These are phyloP conservation scores for Ailurus styani DNA, from an alignment of 2,113 vertebrate genomes.

Conservation along the genomic window DNA sequence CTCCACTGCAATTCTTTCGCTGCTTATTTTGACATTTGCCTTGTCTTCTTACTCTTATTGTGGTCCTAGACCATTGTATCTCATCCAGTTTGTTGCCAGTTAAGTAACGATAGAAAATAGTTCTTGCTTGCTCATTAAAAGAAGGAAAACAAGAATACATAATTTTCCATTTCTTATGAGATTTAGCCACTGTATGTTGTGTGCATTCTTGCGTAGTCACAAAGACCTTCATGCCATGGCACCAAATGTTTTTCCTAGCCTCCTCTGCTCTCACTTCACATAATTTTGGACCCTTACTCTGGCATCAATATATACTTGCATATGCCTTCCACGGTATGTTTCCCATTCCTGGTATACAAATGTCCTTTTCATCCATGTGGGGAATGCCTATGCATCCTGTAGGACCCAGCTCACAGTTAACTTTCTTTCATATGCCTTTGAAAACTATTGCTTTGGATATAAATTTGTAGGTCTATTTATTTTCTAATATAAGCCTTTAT, in stretches of 20 bases:
- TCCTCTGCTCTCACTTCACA: background rate
- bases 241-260: no score
- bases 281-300: background rate
- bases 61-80: background rate
- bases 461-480: background rate
- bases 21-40: background rate
- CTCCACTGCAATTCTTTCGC: background rate
- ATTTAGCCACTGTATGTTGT: background rate
- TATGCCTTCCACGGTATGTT: background rate
- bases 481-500: background rate
- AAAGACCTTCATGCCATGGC: background rate
- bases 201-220: background rate
- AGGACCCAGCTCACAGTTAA: background rate
- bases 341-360: background rate
- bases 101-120: background rate
- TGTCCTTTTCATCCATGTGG: background rate
- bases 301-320: background rate
- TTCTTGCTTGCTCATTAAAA: background rate
- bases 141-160: background rate
- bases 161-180: background rate
- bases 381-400: background rate
- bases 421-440: background rate
- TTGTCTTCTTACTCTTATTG: background rate
- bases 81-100: background rate
- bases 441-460: background rate